Percentiles rank a stretch among this genome's conserved stretches.
phyloP scores from a whole-genome alignment of 2,113 vertebrate genomes.

The Phycodurus eques region DNA sequence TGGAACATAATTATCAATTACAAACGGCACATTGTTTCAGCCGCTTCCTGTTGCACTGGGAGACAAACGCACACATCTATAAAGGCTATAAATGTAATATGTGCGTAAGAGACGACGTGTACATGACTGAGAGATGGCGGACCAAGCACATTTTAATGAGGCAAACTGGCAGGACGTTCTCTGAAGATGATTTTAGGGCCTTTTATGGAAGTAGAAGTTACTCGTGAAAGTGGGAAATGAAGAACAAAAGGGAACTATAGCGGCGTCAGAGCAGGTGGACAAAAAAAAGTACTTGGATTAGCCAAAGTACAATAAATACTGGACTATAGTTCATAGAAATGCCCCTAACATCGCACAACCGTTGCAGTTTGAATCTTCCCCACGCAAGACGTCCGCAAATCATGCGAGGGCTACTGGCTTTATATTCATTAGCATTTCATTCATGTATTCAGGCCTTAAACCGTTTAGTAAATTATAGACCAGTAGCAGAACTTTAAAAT shows the following conservation, averaged over 20 bases:
- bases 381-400: too few species aligned
- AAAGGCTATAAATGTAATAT: not conserved
- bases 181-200: not conserved
- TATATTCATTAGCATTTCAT: too few species aligned
- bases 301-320: too few species aligned
- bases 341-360: too few species aligned
- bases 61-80: conserved; percentile 1
- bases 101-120: not conserved
- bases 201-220: not conserved
- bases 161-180: not conserved
- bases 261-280: not conserved
- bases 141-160: not conserved
- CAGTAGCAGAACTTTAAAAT: too few species aligned
- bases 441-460: too few species aligned
- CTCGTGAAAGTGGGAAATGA: not conserved
- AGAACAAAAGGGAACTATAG: not conserved
- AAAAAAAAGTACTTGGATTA: conserved; percentile 9
- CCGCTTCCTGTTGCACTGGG: conserved; percentile 23
- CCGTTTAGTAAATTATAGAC: too few species aligned
- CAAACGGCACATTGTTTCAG: conserved; percentile 27
- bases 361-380: too few species aligned
- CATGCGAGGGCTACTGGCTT: too few species aligned
- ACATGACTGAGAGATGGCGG: not conserved
- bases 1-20: conserved; percentile 44
- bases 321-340: too few species aligned